These are phyloP conservation scores for Amia ocellicauda DNA, from an alignment of 2,113 vertebrate species.

Conservation along the genomic window DNA sequence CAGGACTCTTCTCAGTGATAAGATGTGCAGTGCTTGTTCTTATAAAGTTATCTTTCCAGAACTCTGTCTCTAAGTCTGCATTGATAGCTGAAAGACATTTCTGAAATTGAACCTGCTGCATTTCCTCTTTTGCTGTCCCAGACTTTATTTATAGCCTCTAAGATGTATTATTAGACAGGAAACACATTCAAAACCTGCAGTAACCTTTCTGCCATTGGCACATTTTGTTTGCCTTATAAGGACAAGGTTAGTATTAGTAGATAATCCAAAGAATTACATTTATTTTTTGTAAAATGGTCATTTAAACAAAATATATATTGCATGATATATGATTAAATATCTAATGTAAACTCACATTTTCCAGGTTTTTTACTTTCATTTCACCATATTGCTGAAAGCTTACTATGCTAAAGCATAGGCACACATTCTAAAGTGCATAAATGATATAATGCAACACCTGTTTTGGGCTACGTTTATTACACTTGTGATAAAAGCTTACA, in stretches of 20 bases:
- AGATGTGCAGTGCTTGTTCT: too few species aligned
- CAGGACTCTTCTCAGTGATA: too few species aligned
- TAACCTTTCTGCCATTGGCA: slow-evolving; percentile 23
- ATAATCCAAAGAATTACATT: too few species aligned
- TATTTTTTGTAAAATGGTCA: too few species aligned
- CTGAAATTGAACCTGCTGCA: slow-evolving; percentile 6
- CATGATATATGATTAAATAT: background rate
- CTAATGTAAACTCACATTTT: too few species aligned
- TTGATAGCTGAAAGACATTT: slow-evolving; percentile 3
- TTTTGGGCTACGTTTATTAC: too few species aligned
- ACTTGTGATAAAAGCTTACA: too few species aligned
- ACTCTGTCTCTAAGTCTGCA: slow-evolving; percentile 1
- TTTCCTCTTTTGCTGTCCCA: slow-evolving; percentile 11
- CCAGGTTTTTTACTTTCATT: background rate
- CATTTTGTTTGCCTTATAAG: slow-evolving; percentile 10
- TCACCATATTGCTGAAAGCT: too few species aligned
- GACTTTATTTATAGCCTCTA: slow-evolving; percentile 21
- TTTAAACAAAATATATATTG: background rate
- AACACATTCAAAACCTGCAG: slow-evolving; percentile 16
- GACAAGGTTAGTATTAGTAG: slow-evolving; percentile 5
- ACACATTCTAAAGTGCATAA: slow-evolving; percentile 13
- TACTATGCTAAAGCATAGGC: too few species aligned
- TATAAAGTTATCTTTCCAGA: slow-evolving; percentile 16
- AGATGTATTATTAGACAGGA: slow-evolving; percentile 22
- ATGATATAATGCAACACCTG: too few species aligned